Evolutionary conservation across 2,113 vertebrate species (phyloP).

Genomic region (Chrysemys picta): DNA sequence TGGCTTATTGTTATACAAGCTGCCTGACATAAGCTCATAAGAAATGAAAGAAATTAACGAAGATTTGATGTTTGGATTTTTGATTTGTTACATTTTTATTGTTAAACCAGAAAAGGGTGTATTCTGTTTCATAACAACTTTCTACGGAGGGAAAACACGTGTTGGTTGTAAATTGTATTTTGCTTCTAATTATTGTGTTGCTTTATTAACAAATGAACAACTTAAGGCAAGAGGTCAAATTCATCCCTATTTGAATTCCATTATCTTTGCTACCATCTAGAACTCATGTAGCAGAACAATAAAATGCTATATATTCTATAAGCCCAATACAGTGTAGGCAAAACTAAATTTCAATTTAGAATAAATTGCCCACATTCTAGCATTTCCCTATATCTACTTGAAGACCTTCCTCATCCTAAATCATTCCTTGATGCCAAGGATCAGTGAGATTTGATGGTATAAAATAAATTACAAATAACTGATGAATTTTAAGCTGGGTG

Average conservation of each 20-base stretch:
- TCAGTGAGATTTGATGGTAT: constrained; percentile 8
- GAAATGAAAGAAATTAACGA: not conserved
- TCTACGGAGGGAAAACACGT: not conserved
- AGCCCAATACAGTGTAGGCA: not conserved
- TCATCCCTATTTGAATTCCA: not conserved
- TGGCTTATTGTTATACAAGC: not conserved
- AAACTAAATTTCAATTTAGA: not conserved
- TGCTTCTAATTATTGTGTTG: not conserved
- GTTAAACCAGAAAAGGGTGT: not conserved
- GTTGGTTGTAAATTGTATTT: not conserved
- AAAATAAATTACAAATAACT: not conserved
- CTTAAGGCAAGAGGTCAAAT: not conserved
- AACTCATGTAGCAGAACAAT: not conserved
- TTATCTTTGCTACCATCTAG: not conserved
- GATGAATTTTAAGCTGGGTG: not conserved
- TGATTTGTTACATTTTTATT: not conserved
- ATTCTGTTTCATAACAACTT: not conserved
- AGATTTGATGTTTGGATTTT: not conserved
- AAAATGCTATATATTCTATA: not conserved
- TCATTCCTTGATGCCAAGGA: not conserved
- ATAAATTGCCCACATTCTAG: not conserved
- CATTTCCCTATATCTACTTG: not conserved
- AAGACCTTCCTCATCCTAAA: not conserved
- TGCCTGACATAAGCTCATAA: not conserved
- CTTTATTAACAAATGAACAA: not conserved